Evolutionary conservation across 2,797 vertebrate genomes (phyloP).

Genomic region (Hozukius guyotensis): DNA sequence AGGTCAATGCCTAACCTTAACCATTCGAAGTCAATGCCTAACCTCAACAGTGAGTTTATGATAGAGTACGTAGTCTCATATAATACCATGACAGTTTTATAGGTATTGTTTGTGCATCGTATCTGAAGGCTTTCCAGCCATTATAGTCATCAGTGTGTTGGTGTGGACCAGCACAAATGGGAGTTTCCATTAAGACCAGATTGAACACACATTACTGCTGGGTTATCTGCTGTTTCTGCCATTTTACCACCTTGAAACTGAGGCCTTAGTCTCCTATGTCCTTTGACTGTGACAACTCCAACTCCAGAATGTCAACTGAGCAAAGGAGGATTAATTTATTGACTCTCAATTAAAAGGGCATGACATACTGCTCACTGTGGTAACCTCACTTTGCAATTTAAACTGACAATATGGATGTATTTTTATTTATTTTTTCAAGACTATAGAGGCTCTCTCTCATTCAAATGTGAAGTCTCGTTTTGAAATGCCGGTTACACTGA

Average conservation of each 20-base stretch:
- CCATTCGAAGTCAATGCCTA: no score
- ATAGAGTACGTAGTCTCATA: no score
- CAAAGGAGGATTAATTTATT: background rate
- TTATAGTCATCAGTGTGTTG: no score
- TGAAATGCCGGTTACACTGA: constrained; percentile 13
- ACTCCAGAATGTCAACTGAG: background rate
- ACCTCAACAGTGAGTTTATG: no score
- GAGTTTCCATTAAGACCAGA: background rate
- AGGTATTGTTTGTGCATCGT: no score
- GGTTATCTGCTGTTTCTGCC: background rate
- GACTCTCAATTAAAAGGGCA: constrained; percentile 4
- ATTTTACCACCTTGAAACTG: background rate
- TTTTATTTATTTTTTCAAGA: background rate
- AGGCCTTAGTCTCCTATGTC: background rate
- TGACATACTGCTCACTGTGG: background rate
- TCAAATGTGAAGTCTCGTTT: constrained; percentile 27
- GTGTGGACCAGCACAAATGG: no score
- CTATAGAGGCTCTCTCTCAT: constrained; percentile 1
- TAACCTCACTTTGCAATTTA: constrained; percentile 19
- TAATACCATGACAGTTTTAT: no score
- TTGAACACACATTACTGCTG: background rate
- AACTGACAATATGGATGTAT: background rate
- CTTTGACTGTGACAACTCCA: background rate
- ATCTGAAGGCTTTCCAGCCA: no score
- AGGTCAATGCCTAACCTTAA: no score